Conservation (phyloP, 1,140 invertebrate genomes). For the Heliconius eleuchia region DNA sequence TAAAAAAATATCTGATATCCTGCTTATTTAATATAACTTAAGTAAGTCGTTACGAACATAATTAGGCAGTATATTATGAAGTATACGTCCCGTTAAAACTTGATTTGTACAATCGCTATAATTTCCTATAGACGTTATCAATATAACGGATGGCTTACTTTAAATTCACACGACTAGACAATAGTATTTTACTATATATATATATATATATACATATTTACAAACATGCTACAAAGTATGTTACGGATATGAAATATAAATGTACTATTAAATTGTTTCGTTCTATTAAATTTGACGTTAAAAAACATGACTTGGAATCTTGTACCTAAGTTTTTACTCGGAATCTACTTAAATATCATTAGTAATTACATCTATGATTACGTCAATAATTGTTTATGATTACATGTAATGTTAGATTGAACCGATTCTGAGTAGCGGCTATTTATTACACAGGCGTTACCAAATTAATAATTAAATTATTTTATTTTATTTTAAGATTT, state of each 20-base stretch:
- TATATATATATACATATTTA: not conserved
- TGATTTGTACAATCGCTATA: not conserved
- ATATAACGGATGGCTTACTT: constrained; percentile 11
- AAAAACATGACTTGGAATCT: not conserved
- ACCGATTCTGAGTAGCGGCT: not conserved
- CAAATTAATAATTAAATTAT: not conserved
- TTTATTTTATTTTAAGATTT: no score
- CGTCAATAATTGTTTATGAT: not conserved
- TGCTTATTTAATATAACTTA: not conserved
- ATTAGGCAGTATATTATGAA: not conserved
- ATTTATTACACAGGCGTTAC: not conserved
- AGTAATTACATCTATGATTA: not conserved
- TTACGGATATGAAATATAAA: not conserved
- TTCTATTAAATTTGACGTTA: not conserved
- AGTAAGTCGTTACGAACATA: not conserved
- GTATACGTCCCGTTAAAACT: not conserved
- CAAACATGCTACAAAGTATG: not conserved
- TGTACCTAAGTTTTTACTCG: not conserved
- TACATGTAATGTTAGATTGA: not conserved
- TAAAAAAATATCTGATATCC: not conserved
- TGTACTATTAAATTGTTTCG: not conserved
- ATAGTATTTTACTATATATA: not conserved
- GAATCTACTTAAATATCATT: not conserved
- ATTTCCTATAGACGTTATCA: constrained; percentile 5
- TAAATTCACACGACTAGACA: not conserved